Base-by-base conservation (phyloP, 2,113 vertebrate species). In the Cyprinus carpio region DNA sequence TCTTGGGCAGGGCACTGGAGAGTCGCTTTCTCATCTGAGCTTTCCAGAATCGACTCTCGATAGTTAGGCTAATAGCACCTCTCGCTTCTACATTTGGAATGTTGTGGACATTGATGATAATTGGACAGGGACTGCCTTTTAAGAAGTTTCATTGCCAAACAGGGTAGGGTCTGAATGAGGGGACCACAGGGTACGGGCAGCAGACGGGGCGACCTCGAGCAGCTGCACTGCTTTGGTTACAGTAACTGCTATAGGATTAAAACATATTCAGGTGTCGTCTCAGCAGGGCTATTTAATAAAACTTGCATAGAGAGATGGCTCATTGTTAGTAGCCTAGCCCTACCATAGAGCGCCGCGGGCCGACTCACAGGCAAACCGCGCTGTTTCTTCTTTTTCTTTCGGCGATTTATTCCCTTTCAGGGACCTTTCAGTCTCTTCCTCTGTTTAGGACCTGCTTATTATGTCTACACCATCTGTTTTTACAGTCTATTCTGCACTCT, bases 261-360 rank as follows among this genome's bases (percentile, higher is more conserved):
- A 92, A 90, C 89, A 91, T 91, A 93, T 92, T 93, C 92, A 93
- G 91, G 92, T 93, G 92, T 93, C 93, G 93, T 93, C 93, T 92
- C 89, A 88, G 69, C 90, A 87, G 88, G n/a, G n/a, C n/a, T n/a
- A 92, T 91, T 93, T 93, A 90, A 90, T 93, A 91, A 91, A 91
- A 91, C 86, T 91, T n/a, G n/a, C 82, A 89, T 79, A 43, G 92
- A n/a, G 92, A 90, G 86, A 91, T 90, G 90, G 90, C 88, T 93
- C 93, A 92, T 93, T 92, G 90, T 90, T 90, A 86, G 74, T 86
- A n/a, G 60, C 79, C 69, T 72, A 56, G 60, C 49, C 56, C 77
- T 81, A 81, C n/a, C 74, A 69, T n/a, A 4, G 40, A 67, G 65
- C 31, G 13, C 62, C 6, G 1, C 51, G 82, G 85, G n/a, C n/a